Conservation (phyloP, 2,888 invertebrate species). For the Bellardia bayeri region DNA sequence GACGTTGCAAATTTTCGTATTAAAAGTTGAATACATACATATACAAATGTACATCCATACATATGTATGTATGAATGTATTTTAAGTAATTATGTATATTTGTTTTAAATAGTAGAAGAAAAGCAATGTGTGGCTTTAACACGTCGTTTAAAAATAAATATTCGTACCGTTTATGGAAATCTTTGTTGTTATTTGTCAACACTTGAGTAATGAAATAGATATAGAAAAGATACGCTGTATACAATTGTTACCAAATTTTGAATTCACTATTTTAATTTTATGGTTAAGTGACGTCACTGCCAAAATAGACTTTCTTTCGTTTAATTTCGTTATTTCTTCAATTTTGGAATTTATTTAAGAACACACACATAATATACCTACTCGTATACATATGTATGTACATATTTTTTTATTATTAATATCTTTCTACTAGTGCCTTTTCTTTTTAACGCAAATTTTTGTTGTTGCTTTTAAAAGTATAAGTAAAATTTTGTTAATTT, state of each 20-base stretch:
- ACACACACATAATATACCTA: background rate
- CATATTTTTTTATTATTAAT: constrained; percentile 35
- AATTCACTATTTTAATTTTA: constrained; percentile 21
- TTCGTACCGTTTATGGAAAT: constrained; percentile 42
- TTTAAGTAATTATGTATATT: background rate
- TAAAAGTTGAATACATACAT: background rate
- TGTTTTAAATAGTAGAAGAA: constrained; percentile 1
- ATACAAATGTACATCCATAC: background rate
- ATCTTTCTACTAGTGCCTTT: constrained; percentile 26
- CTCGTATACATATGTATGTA: background rate
- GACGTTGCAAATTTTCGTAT: constrained; percentile 62
- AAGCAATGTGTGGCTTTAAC: background rate
- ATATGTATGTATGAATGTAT: background rate
- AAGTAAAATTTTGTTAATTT: background rate
- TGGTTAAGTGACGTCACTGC: constrained; percentile 66
- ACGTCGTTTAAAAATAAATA: constrained; percentile 25
- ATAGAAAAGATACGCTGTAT: constrained; percentile 23
- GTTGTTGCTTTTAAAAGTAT: constrained; percentile 34
- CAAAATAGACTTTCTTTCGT: constrained; percentile 49
- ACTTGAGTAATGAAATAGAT: background rate
- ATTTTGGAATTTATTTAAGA: constrained; percentile 37
- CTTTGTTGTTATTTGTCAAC: constrained; percentile 1
- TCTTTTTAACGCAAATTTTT: constrained; percentile 40
- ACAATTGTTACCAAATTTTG: constrained; percentile 30
- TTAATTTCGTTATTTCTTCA: constrained; percentile 19